Base-by-base conservation (phyloP, 2,888 invertebrate species). In the Pachydiplax longipennis region DNA sequence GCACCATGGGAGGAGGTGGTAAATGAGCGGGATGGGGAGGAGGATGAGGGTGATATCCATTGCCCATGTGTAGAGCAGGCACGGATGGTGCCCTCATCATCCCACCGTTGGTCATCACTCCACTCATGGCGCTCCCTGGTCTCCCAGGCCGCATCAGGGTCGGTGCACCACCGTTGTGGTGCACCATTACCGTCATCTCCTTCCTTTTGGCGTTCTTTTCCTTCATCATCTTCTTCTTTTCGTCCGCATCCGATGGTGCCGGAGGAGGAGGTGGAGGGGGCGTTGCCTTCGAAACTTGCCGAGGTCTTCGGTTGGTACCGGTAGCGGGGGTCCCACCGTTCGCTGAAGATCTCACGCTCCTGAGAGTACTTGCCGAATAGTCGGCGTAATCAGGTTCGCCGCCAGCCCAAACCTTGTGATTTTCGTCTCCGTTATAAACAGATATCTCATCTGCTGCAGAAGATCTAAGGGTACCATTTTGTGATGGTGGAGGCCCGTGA, bases 331-430 rank as follows among this genome's bases (percentile, higher is more conserved):
- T 8, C 91, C 80, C 31, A 83, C 90, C 65, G 90, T 92, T 13
- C 73, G 83, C 87, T n/a, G 91, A 90, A 61, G 93, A 93, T 91
- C 93, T 93, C 90, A 93, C 92, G 90, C 95, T 95, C 83, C 95
- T 93, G 90, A 95, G 93, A 0, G 95, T 95, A 61, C 94, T 94
- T 13, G 93, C 93, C 91, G 97, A 97, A 93, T 97, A 97, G 22
- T 96, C 96, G 92, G 96, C 96, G 92, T 97, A 95, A 90, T 92
- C 93, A 91, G 93, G 91, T 37, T 93, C 95, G 44, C 96, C 96
- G 13, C 97, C 97, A 2, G 97, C 97, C 98, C 98, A 98, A 80
- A 98, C 97, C 94, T 98, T 98, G 94, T 98, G 98, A 93, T 98
- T 98, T 94, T 98, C 98, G 93, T 98, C 98, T 0, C 98, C 98